Percentiles rank a stretch among this genome's conserved stretches.
Evolutionary conservation across 2,113 vertebrate species (phyloP).

Genomic region (Lophius piscatorius): DNA sequence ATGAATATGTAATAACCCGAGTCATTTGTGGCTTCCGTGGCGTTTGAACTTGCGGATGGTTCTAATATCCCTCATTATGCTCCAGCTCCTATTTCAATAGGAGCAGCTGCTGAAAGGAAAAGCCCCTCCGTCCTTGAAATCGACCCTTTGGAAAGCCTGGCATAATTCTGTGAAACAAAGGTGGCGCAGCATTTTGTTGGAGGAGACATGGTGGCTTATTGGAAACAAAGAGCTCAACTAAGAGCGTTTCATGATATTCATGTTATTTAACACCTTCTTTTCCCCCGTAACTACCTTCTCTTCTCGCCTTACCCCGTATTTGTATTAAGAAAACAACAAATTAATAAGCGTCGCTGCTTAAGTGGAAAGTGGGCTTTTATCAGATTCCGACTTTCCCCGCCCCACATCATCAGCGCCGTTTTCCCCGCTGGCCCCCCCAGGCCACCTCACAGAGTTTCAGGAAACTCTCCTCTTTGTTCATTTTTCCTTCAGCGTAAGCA

Average conservation of each 20-base stretch:
- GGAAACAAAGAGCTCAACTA: slow-evolving; percentile 75
- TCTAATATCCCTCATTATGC: slow-evolving; percentile 64
- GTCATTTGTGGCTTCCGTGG: slow-evolving; percentile 40
- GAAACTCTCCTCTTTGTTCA: slow-evolving; percentile 80
- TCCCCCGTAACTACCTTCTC: slow-evolving; percentile 48
- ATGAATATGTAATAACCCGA: slow-evolving; percentile 29
- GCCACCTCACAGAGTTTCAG: slow-evolving; percentile 66
- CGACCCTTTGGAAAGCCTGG: slow-evolving; percentile 68
- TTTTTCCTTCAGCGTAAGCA: slow-evolving; percentile 78
- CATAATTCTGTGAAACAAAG: slow-evolving; percentile 72
- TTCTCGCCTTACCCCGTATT: slow-evolving; percentile 60
- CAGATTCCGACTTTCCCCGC: slow-evolving; percentile 67
- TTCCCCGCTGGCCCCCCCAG: slow-evolving; percentile 48
- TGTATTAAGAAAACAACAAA: slow-evolving; percentile 62
- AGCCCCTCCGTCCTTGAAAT: slow-evolving; percentile 70
- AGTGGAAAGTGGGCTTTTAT: slow-evolving; percentile 70
- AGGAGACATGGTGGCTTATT: slow-evolving; percentile 74
- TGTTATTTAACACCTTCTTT: slow-evolving; percentile 66
- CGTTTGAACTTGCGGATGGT: slow-evolving; percentile 56
- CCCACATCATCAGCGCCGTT: slow-evolving; percentile 46
- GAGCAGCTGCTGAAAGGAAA: slow-evolving; percentile 61
- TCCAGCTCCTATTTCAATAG: slow-evolving; percentile 59
- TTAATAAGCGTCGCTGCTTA: slow-evolving; percentile 69
- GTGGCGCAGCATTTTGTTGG: slow-evolving; percentile 66
- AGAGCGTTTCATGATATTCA: slow-evolving; percentile 76